Evolutionary conservation across 2,113 vertebrate genomes (phyloP), one percentile per base, ranked within the genome.

Genomic region (Sphyrna mokarran): DNA sequence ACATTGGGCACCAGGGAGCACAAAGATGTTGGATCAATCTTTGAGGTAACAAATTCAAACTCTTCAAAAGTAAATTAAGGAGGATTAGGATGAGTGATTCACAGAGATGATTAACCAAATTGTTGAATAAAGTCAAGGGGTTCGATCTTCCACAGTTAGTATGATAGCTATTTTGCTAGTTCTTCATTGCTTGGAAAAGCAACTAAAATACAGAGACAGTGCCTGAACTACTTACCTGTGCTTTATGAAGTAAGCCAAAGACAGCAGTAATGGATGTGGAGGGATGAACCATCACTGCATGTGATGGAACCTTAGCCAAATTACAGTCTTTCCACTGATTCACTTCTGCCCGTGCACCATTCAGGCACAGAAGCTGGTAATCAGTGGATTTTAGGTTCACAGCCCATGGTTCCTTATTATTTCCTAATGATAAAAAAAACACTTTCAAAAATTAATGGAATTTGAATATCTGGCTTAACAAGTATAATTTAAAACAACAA

Each of bases 341-440:
- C 83, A 98, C 98, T 95, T 99, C 98, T 0, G 98, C 98, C 96
- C 98, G 98, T 43, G 97, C 97, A 83, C 97, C 97, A 0, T 99
- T 98, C 95, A 97, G 97, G 96, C 99, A 99, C 76, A 99, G 97
- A 95, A 99, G 98, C 97, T 99, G 98, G 96, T 98, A 99, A 91
- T 99, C 97, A 58, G 95, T 97, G 0, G 97, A 98, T 9, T 63
- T 96, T 90, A 99, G 97, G 48, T 96, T 94, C 0, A 48, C 10
- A 1, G 98, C 97, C 99, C 99, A 99, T 0, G 97, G 18, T 1
- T 98, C 98, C 0, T 48, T 48, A 23, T 97, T 98, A 91, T 98
- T 97, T 96, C 98, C 99, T 99, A 96, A 69, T 94, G 54, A 90
- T 54, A 76, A 78, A 23, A 43, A 61, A 29, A 69, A 70, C 11